Percentiles rank a stretch among this genome's conserved stretches.
phyloP scores from a whole-genome alignment of 2,113 vertebrate species.

The Cephalopholis sonnerati region DNA sequence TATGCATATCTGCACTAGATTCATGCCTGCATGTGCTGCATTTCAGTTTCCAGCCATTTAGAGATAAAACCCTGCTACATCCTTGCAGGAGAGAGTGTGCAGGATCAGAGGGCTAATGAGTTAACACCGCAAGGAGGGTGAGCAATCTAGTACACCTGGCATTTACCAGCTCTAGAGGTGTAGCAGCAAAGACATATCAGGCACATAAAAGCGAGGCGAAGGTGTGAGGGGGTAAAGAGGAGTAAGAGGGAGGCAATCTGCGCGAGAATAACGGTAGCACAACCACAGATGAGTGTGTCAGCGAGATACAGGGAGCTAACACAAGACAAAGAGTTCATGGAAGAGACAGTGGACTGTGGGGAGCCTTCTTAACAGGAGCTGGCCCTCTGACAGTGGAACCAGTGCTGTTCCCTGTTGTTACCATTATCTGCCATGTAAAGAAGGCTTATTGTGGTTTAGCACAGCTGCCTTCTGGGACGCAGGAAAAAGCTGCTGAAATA shows the following conservation, averaged over 20 bases:
- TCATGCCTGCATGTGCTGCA: background rate
- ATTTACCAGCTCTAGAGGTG: slow-evolving; percentile 41
- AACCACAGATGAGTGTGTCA: background rate
- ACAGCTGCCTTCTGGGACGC: background rate
- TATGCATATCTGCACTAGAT: background rate
- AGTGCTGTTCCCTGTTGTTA: background rate
- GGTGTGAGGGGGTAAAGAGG: slow-evolving; percentile 5
- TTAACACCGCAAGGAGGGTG: slow-evolving; percentile 27
- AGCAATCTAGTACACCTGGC: slow-evolving; percentile 24
- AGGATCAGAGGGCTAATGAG: slow-evolving; percentile 31
- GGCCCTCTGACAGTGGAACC: slow-evolving; percentile 14
- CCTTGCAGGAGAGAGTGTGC: slow-evolving; percentile 4
- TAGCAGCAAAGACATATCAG: slow-evolving; percentile 24
- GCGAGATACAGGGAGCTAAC: background rate
- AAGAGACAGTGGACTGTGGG: slow-evolving; percentile 38
- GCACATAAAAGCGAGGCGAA: slow-evolving; percentile 3
- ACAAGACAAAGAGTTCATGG: slow-evolving; percentile 21
- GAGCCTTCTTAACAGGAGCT: slow-evolving; percentile 13
- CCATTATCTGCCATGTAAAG: slow-evolving; percentile 24
- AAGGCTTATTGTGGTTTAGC: slow-evolving; percentile 7
- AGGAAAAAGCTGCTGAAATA: background rate
- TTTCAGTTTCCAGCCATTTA: slow-evolving; percentile 4
- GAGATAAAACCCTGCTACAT: background rate
- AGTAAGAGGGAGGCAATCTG: background rate
- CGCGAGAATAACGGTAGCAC: background rate